Percentiles rank a stretch among this genome's conserved stretches.
phyloP scores from a whole-genome alignment of 1,140 invertebrate genomes.

The Nasonia giraulti region DNA sequence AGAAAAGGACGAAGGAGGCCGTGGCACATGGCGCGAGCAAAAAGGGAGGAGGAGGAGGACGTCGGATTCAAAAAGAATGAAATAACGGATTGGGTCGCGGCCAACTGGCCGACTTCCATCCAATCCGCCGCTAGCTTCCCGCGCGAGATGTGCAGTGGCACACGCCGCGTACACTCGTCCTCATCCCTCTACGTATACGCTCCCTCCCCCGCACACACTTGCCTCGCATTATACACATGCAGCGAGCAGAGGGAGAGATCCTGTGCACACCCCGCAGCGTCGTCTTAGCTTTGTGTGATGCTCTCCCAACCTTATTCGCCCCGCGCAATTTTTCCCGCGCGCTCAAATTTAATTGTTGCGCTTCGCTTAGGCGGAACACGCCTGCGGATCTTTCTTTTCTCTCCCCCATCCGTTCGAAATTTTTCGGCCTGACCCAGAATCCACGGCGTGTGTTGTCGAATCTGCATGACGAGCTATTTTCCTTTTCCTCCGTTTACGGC shows the following conservation, averaged over 20 bases:
- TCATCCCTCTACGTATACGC: slow-evolving; percentile 12
- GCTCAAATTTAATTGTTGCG: slow-evolving; percentile 30
- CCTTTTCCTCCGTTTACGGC: no score
- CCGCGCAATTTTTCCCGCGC: no score
- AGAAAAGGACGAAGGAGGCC: slow-evolving; percentile 46
- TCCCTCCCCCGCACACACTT: not conserved
- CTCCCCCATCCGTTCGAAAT: not conserved
- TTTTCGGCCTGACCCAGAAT: slow-evolving; percentile 26
- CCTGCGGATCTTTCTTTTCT: not conserved
- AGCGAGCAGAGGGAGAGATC: not conserved
- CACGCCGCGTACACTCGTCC: slow-evolving; percentile 44
- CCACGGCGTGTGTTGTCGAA: not conserved
- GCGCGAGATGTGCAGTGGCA: slow-evolving; percentile 22
- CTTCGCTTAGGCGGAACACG: not conserved
- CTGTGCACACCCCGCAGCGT: not conserved
- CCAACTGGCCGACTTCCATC: slow-evolving; percentile 73
- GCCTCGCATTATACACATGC: not conserved
- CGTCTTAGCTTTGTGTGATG: not conserved
- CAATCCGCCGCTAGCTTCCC: slow-evolving; percentile 62
- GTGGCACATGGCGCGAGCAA: slow-evolving; percentile 33
- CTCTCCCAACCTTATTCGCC: not conserved
- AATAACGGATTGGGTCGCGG: slow-evolving; percentile 73
- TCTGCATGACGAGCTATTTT: no score
- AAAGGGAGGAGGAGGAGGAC: slow-evolving; percentile 49
- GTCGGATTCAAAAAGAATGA: slow-evolving; percentile 72